Percentiles rank a stretch among this genome's conserved stretches.
Evolutionary conservation across 2,888 invertebrate species (phyloP).

Genomic region (Priapulus caudatus): DNA sequence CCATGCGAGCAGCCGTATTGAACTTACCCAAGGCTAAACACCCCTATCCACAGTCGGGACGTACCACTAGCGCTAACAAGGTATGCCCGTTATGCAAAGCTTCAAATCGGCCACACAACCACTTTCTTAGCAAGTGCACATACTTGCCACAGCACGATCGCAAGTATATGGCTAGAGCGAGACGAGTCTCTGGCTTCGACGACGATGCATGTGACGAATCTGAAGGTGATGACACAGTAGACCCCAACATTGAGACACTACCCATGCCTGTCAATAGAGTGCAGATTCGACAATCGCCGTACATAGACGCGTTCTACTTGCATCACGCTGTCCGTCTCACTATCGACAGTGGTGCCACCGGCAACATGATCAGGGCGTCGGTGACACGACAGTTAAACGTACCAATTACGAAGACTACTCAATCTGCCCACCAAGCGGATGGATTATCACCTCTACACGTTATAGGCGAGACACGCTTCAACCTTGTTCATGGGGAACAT

Average conservation of each 20-base stretch:
- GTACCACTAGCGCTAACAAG: too few relatives aligned
- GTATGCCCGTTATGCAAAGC: background rate
- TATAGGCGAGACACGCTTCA: too few relatives aligned
- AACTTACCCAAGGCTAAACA: too few relatives aligned
- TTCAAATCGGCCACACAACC: slow-evolving; percentile 5
- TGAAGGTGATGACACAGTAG: background rate
- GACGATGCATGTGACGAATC: slow-evolving; percentile 8
- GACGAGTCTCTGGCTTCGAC: slow-evolving; percentile 6
- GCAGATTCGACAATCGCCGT: background rate
- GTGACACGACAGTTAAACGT: too few relatives aligned
- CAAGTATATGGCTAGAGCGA: slow-evolving; percentile 15
- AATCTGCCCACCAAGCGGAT: too few relatives aligned
- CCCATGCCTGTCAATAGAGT: background rate
- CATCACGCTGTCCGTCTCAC: background rate
- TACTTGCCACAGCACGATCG: slow-evolving; percentile 19
- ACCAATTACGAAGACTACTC: too few relatives aligned
- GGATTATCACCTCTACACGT: too few relatives aligned
- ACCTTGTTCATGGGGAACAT: too few relatives aligned
- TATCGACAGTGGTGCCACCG: background rate
- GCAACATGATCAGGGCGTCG: background rate
- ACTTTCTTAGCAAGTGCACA: slow-evolving; percentile 20
- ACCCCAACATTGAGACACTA: background rate
- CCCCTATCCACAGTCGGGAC: too few relatives aligned
- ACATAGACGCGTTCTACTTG: background rate
- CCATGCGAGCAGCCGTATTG: background rate